Evolutionary conservation across 2,113 vertebrate species (phyloP).

Genomic region (Himantopus leucocephalus): DNA sequence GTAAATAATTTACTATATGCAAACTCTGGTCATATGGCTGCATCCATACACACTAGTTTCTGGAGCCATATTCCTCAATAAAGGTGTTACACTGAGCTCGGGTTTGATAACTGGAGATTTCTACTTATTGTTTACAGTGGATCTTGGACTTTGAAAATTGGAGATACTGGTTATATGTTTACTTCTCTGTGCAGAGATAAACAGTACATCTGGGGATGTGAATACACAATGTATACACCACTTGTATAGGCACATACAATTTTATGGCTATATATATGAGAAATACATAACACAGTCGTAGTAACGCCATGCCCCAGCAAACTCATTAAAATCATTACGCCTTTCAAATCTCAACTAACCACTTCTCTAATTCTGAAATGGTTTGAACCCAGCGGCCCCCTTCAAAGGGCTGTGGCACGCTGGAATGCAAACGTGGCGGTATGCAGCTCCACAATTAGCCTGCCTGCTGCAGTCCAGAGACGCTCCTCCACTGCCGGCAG

Average conservation of each 20-base stretch:
- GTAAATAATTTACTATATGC: conserved; percentile 29
- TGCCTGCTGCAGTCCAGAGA: neutral
- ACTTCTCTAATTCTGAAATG: neutral
- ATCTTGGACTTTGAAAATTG: neutral
- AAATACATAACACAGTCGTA: neutral
- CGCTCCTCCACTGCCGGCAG: neutral
- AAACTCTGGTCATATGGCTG: neutral
- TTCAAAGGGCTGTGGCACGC: neutral
- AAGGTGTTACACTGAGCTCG: neutral
- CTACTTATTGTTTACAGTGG: neutral
- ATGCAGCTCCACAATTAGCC: neutral
- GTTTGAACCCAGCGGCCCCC: neutral
- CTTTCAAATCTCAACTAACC: neutral
- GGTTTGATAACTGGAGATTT: neutral
- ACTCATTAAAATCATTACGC: neutral
- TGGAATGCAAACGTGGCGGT: neutral
- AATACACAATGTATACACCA: neutral
- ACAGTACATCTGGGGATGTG: neutral
- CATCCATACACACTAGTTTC: neutral
- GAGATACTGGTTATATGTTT: neutral
- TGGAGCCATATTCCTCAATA: neutral
- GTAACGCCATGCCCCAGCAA: neutral
- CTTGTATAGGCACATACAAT: neutral
- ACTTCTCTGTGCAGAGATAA: neutral
- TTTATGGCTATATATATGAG: neutral